Evolutionary conservation across 1,140 invertebrate species (phyloP).

Genomic region (Panagrolaimus sp.): DNA sequence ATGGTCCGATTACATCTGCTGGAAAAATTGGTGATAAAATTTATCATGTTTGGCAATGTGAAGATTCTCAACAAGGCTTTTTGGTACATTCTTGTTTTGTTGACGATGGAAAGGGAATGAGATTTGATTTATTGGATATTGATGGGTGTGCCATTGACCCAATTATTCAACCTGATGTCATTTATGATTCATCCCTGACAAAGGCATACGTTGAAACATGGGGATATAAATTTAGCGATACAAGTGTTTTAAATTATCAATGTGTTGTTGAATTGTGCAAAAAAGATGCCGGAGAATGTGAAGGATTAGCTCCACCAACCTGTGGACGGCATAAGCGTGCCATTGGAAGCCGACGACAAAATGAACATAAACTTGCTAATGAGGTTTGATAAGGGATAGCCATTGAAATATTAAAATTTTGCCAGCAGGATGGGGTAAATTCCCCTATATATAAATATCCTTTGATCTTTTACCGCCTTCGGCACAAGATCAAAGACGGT

Average conservation of each 20-base stretch:
- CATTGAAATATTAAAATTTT: too few species aligned
- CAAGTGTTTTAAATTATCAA: slow-evolving; percentile 53
- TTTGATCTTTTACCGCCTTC: too few species aligned
- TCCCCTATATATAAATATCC: too few species aligned
- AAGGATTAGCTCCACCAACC: slow-evolving; percentile 43
- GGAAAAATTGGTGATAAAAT: slow-evolving; percentile 57
- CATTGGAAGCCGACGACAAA: not conserved
- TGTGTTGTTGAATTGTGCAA: slow-evolving; percentile 54
- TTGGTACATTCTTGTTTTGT: slow-evolving; percentile 55
- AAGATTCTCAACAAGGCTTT: slow-evolving; percentile 50
- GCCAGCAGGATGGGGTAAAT: too few species aligned
- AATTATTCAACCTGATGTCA: slow-evolving; percentile 55
- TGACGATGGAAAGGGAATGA: slow-evolving; percentile 48
- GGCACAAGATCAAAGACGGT: too few species aligned
- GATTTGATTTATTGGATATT: slow-evolving; percentile 52
- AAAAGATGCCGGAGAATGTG: slow-evolving; percentile 46
- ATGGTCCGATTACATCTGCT: slow-evolving; percentile 41
- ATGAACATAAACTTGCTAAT: slow-evolving; percentile 12
- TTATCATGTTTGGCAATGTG: slow-evolving; percentile 56
- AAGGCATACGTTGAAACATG: slow-evolving; percentile 52
- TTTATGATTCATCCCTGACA: slow-evolving; percentile 40
- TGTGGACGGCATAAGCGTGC: slow-evolving; percentile 19
- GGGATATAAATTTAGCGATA: slow-evolving; percentile 57
- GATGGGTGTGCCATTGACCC: slow-evolving; percentile 56
- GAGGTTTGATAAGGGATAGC: not conserved